These are phyloP conservation scores for Meteorus colon DNA, from an alignment of 2,888 invertebrate species.

Conservation along the genomic window DNA sequence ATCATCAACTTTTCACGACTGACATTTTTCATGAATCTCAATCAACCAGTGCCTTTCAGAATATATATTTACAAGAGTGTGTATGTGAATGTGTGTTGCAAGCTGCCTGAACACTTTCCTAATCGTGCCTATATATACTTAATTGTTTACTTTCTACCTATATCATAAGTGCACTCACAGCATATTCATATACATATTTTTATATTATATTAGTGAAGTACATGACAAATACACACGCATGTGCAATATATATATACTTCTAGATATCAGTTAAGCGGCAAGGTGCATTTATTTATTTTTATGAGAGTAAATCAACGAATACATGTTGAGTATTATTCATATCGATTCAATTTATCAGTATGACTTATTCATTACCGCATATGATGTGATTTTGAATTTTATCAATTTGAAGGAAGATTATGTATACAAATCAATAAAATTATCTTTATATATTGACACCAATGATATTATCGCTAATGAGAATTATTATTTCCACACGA, in stretches of 20 bases:
- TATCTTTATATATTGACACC: not conserved
- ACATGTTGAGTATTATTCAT: not conserved
- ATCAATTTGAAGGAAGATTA: not conserved
- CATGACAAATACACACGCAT: not conserved
- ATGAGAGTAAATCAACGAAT: not conserved
- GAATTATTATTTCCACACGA: not conserved
- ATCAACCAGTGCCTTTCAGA: not conserved
- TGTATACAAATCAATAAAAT: constrained; percentile 4
- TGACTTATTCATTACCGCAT: not conserved
- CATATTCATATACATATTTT: not conserved
- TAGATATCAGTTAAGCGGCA: not conserved
- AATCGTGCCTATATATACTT: constrained; percentile 14
- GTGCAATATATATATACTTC: constrained; percentile 18
- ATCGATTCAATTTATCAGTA: not conserved
- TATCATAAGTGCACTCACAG: constrained; percentile 1
- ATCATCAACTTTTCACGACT: constrained; percentile 15
- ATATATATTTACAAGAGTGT: too few relatives aligned
- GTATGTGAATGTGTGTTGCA: not conserved
- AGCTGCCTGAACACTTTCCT: not conserved
- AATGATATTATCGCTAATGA: not conserved
- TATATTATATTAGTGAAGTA: not conserved
- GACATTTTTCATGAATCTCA: constrained; percentile 4
- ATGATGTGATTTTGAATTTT: not conserved
- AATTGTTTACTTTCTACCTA: not conserved
- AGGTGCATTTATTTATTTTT: constrained; percentile 25